These are phyloP conservation scores for Drosophila tsacasi DNA, from an alignment of 1,140 invertebrate species.

Conservation along the genomic window DNA sequence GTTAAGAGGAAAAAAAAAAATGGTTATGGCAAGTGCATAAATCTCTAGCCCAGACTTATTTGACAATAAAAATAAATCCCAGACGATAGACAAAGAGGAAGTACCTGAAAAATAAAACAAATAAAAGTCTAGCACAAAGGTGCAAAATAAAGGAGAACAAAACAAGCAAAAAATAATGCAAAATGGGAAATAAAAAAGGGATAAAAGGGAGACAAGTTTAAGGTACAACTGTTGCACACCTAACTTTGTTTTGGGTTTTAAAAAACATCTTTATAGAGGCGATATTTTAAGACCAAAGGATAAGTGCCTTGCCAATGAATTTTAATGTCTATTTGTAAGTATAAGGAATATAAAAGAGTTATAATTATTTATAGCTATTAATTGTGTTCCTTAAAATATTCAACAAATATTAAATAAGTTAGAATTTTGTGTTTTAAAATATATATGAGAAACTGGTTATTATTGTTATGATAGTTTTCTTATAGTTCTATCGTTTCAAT, in stretches of 20 bases:
- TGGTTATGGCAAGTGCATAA: slow-evolving; percentile 46
- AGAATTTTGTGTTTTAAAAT: not conserved
- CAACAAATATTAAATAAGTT: too few relatives aligned
- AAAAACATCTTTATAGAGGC: not conserved
- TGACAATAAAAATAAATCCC: slow-evolving; percentile 61
- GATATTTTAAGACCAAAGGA: too few relatives aligned
- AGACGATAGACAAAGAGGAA: slow-evolving; percentile 45
- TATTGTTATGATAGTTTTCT: too few relatives aligned
- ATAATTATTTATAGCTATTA: too few relatives aligned
- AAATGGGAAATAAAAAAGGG: slow-evolving; percentile 1
- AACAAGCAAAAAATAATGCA: slow-evolving; percentile 6
- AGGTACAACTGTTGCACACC: slow-evolving; percentile 44
- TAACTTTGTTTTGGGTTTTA: slow-evolving; percentile 3
- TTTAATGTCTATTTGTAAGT: too few relatives aligned
- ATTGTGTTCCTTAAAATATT: too few relatives aligned
- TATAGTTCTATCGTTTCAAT: not conserved
- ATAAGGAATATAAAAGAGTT: too few relatives aligned
- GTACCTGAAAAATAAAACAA: slow-evolving; percentile 27
- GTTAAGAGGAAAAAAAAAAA: slow-evolving; percentile 17
- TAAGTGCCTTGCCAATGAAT: too few relatives aligned
- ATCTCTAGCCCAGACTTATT: slow-evolving; percentile 26
- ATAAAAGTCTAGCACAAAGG: slow-evolving; percentile 5
- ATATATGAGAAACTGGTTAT: too few relatives aligned
- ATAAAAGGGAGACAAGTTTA: slow-evolving; percentile 4
- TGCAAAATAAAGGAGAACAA: slow-evolving; percentile 18